Conservation (phyloP, 1,140 invertebrate species). For the Tetramorium simillimum region DNA sequence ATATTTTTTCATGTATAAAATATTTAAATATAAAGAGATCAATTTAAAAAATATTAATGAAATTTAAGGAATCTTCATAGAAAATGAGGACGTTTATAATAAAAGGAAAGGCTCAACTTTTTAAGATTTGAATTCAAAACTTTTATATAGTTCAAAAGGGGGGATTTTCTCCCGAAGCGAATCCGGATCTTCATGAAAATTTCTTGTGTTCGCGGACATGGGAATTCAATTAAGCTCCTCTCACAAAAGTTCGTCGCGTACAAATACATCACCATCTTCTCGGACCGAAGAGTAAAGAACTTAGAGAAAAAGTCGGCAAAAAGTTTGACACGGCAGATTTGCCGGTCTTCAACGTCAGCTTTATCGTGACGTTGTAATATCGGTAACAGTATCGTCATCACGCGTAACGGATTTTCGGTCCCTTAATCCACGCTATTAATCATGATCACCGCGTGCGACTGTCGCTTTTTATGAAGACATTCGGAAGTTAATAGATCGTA, state of each 20-base stretch:
- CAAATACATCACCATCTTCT: background rate
- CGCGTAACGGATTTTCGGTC: background rate
- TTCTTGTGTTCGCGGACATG: conserved; percentile 28
- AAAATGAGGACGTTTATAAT: background rate
- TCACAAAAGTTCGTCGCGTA: conserved; percentile 13
- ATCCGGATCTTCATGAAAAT: background rate
- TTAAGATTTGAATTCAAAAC: conserved; percentile 8
- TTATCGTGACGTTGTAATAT: conserved; percentile 5
- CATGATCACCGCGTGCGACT: background rate
- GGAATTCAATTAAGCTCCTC: conserved; percentile 41
- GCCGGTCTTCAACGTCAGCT: background rate
- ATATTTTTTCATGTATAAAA: background rate
- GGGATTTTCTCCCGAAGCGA: background rate
- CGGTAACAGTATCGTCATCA: conserved; percentile 5
- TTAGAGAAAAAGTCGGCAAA: conserved; percentile 9
- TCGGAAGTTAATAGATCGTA: conserved; percentile 39
- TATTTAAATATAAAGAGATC: background rate
- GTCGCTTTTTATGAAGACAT: conserved; percentile 12
- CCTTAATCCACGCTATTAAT: conserved; percentile 11
- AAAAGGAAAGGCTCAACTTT: background rate
- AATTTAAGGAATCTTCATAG: background rate
- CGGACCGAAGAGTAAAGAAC: background rate
- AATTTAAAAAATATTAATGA: background rate
- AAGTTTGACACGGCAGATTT: conserved; percentile 16
- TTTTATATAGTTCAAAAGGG: conserved; percentile 10